Percentiles rank a stretch among this genome's conserved stretches.
Evolutionary conservation across 2,797 vertebrate species (phyloP).

Genomic region (Myotis vivesi): DNA sequence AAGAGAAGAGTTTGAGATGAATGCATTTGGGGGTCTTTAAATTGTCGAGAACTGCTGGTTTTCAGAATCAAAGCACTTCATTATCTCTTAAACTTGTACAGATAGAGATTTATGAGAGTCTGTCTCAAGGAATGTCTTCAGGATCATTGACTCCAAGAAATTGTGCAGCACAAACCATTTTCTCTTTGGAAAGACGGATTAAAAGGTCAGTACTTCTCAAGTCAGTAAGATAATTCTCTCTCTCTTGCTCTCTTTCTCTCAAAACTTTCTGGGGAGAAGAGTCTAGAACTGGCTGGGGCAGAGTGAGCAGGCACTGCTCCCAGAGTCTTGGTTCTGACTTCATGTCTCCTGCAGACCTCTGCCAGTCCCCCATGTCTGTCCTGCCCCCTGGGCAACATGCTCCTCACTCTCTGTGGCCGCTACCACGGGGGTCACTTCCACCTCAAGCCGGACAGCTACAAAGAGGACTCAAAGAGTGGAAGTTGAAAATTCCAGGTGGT

Average conservation of each 20-base stretch:
- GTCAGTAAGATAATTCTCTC: background rate
- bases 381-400: background rate
- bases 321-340: background rate
- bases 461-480: background rate
- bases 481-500: background rate
- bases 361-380: background rate
- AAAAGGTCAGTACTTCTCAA: slow-evolving; percentile 52
- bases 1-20: background rate
- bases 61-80: background rate
- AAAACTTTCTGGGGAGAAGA: background rate
- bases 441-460: background rate
- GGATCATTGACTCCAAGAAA: slow-evolving; percentile 45
- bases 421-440: background rate
- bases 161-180: slow-evolving; percentile 16
- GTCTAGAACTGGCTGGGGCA: background rate
- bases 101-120: background rate
- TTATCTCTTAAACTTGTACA: slow-evolving; percentile 18
- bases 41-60: background rate
- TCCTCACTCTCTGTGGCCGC: background rate
- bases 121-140: slow-evolving; percentile 15
- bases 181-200: slow-evolving; percentile 29
- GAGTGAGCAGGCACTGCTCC: background rate
- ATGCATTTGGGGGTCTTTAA: background rate
- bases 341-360: background rate
- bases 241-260: background rate